Conservation (phyloP, 2,797 vertebrate species). For the Enteromius fasciolatus region DNA sequence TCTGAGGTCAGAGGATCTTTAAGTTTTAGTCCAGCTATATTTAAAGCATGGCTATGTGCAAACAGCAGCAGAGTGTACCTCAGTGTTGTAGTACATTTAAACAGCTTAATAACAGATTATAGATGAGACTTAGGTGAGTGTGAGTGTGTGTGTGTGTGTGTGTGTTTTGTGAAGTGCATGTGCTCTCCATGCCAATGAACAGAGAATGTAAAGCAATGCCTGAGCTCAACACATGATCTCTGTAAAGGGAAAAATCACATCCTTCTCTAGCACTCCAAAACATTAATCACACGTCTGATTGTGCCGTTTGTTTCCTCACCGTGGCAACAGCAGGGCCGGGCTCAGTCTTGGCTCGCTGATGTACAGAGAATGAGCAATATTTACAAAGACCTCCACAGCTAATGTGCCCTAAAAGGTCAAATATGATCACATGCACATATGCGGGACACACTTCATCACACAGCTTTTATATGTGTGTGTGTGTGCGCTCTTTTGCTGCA, state of each 20-base stretch:
- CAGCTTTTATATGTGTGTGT: not conserved
- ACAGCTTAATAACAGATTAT: not conserved
- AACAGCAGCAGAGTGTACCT: not conserved
- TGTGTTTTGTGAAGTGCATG: slow-evolving; percentile 52
- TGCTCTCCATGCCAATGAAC: slow-evolving; percentile 55
- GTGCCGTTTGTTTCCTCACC: slow-evolving; percentile 23
- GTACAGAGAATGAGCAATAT: not conserved
- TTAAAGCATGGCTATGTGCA: not conserved
- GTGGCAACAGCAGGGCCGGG: slow-evolving; percentile 25
- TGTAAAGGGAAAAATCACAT: slow-evolving; percentile 53
- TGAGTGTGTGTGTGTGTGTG: not conserved
- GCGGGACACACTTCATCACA: not conserved
- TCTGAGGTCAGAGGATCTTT: not conserved
- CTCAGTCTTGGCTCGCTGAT: not conserved
- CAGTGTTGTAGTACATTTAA: not conserved
- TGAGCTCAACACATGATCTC: slow-evolving; percentile 53
- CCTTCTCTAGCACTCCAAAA: not conserved
- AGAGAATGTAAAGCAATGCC: slow-evolving; percentile 41
- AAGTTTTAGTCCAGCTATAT: not conserved
- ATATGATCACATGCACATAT: not conserved
- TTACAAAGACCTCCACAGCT: not conserved
- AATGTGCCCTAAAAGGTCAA: not conserved
- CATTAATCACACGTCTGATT: slow-evolving; percentile 33
- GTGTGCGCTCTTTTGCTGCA: not conserved
- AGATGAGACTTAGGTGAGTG: not conserved